Base-by-base conservation (phyloP, 2,888 invertebrate genomes). In the Galerucella calmariensis region DNA sequence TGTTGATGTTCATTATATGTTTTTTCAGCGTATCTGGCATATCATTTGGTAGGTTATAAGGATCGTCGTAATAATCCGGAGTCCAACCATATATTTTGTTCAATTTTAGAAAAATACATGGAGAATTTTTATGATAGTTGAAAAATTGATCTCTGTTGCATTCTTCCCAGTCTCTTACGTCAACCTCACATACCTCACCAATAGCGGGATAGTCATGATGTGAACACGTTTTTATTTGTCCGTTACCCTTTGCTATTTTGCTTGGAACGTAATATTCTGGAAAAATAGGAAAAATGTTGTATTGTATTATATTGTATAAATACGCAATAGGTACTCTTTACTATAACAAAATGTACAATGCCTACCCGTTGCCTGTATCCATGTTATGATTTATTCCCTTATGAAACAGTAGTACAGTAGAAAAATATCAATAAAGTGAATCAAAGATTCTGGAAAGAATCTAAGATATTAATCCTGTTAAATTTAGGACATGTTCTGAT, bases 41-140 rank as follows among this genome's bases (percentile, higher is more conserved):
- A 2, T 91, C 90, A 0, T 86, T 82, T 0, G 97, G 97, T 66
- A 96, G 88, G 72, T 89, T 87, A 10, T 89, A 88, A 0, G 93
- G 91, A 78, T 92, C 91, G 83, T 95, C 93, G 85, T 94, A 97
- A 84, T 91, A 94, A 48, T 93, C 90, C 0, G 98, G 97, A 78
- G 90, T 89, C 97, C 97, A 98, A 24, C 93, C 95, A 82, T 92
- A 97, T 83, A 97, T 97, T 91, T 95, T 97, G 89, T 99, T 99
- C 58, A 99, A 89, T 87, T 99, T 99, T 73, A 99, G 90, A 85
- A 98, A 94, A 78, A 99, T 91, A 88, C 99, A 99, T 0, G 99
- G 99, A 24, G 94, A 93, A 59, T 97, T 97, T 85, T 94, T 93
- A 86, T 95, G 94, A 88, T 96, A 99, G 75, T 96, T 97, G 87